phyloP scores from a whole-genome alignment of 2,797 vertebrate genomes.

The Cynopterus sphinx region DNA sequence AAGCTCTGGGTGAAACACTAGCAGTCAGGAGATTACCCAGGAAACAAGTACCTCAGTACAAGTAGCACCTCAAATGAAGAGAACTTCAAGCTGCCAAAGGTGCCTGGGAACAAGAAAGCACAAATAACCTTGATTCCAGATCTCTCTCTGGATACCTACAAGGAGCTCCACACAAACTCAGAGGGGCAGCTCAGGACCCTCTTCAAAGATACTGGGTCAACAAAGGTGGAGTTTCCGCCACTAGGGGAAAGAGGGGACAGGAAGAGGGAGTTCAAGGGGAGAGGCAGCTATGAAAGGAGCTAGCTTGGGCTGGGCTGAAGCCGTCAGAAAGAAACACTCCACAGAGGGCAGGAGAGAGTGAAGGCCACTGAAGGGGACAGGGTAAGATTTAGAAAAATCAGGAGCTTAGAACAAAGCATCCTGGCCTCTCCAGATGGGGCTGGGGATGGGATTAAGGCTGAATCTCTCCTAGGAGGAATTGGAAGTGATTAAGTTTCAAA shows the following conservation, averaged over 20 bases:
- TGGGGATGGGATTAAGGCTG: conserved; percentile 35
- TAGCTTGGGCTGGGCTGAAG: not conserved
- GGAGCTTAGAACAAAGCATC: conserved; percentile 29
- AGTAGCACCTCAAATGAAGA: conserved; percentile 3
- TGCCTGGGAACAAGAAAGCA: conserved; percentile 38
- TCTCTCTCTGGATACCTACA: not conserved
- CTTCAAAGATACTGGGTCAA: conserved; percentile 58
- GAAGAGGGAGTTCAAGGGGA: not conserved
- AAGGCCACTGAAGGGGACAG: not conserved
- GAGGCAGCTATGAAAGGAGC: conserved; percentile 6
- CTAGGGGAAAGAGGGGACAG: conserved; percentile 40
- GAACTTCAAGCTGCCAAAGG: not conserved
- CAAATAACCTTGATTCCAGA: conserved; percentile 35
- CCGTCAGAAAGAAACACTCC: not conserved
- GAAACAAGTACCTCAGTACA: conserved; percentile 27
- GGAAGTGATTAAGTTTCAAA: conserved; percentile 52
- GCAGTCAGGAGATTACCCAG: not conserved
- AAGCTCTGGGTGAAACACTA: conserved; percentile 39
- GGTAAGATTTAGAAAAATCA: conserved; percentile 28
- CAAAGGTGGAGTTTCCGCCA: conserved; percentile 38
- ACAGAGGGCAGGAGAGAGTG: not conserved
- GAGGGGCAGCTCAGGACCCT: conserved; percentile 13
- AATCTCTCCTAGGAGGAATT: conserved; percentile 21
- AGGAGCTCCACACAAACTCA: conserved; percentile 30
- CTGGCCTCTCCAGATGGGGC: not conserved